Conservation (phyloP, 1,140 invertebrate genomes). For the Subanguina moxae region DNA sequence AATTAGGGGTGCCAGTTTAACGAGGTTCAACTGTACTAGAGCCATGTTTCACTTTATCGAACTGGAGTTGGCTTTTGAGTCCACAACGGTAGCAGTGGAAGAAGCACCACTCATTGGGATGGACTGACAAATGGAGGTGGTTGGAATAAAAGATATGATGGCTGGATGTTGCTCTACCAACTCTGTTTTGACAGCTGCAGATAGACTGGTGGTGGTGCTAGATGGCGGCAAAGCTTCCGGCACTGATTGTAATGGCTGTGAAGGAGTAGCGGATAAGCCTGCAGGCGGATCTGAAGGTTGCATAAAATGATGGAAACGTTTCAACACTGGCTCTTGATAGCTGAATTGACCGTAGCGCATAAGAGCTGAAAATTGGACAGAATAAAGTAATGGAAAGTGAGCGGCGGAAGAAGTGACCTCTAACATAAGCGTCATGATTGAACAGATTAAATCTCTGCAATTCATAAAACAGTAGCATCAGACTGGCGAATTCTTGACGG, state of each 20-base stretch:
- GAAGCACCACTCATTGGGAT: neutral
- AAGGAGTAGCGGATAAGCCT: conserved; percentile 4
- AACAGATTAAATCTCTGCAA: conserved; percentile 38
- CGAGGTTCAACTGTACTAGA: no score
- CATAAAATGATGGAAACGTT: neutral
- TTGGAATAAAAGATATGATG: conserved; percentile 47
- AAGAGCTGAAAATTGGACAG: conserved; percentile 18
- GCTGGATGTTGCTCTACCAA: conserved; percentile 25
- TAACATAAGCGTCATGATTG: conserved; percentile 38
- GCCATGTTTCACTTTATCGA: no score
- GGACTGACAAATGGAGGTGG: neutral
- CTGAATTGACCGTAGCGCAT: conserved; percentile 31
- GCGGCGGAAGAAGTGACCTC: conserved; percentile 14
- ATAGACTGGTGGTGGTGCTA: neutral
- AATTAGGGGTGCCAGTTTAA: no score
- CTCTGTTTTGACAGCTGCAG: neutral
- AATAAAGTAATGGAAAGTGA: no score
- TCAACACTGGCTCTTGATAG: conserved; percentile 18
- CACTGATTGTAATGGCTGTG: neutral
- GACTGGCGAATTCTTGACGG: conserved; percentile 34
- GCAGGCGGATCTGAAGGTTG: neutral
- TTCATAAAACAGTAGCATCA: conserved; percentile 40
- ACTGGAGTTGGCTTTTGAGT: neutral
- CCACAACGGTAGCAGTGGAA: neutral
- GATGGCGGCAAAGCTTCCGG: neutral